Base-by-base conservation (phyloP, 2,797 vertebrate species). In the Harpagifer antarcticus region DNA sequence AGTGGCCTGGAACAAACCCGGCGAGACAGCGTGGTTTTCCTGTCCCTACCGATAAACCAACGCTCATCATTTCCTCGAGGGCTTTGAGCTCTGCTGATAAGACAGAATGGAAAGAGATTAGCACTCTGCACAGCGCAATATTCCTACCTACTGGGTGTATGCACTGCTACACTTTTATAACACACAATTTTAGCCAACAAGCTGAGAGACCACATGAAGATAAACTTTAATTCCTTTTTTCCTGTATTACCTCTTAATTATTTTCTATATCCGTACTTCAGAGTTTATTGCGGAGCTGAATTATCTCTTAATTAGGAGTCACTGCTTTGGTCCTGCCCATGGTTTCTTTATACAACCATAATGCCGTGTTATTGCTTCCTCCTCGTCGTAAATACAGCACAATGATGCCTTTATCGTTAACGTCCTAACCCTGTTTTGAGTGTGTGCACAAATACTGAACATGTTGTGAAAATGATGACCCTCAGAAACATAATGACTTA, bases 61-160 rank as follows among this genome's bases (percentile, higher is more conserved):
- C n/a, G 17, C 72, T 90, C 89, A 86, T 79, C 57, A 40, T 79
- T 82, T 89, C 83, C 90, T 89, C 75, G 0, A 80, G 84, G 74
- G 83, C 75, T 88, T 80, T 52, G 81, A 90, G 87, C 87, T 86
- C 84, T 85, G 78, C 81, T 79, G 90, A 92, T 89, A 86, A 91
- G 76, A 81, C 31, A 89, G 70, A 89, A 87, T 64, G 78, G 72
- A 86, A 75, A 68, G 58, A 88, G 83, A 90, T 93, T 89, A 90
- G 56, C 66, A 47, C 83, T 37, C 56, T 44, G 74, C 71, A 60
- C 78, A 57, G 63, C 65, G 60, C 79, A 63, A 59, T 68, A 49
- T 77, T 81, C 76, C 49, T 12, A 69, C 76, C 72, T 37, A 62
- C 58, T 78, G 58, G 74, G 40, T 2, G 23, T 54, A 55, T 2